phyloP scores from a whole-genome alignment of 2,797 vertebrate genomes.

The Syngnathus acus region DNA sequence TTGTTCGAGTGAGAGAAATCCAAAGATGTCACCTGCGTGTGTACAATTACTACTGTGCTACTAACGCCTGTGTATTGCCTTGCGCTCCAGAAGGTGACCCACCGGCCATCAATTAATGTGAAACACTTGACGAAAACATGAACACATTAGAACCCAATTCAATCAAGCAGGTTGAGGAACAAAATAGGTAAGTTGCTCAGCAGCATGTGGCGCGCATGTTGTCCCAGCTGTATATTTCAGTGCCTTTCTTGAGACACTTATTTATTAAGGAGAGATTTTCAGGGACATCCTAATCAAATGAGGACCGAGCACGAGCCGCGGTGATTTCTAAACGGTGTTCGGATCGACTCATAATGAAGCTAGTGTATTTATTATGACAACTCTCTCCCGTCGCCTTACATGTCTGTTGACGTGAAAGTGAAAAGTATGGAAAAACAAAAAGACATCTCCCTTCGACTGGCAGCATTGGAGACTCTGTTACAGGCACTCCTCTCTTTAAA shows the following conservation, averaged over 20 bases:
- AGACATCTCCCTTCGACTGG: background rate
- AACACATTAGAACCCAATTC: constrained; percentile 22
- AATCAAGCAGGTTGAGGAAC: background rate
- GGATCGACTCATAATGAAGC: constrained; percentile 10
- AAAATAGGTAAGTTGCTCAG: background rate
- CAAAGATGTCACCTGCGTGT: constrained; percentile 20
- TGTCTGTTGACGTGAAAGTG: background rate
- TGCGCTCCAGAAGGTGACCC: constrained; percentile 39
- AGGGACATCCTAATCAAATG: constrained; percentile 55
- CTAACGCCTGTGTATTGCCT: constrained; percentile 35
- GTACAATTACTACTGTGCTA: constrained; percentile 62
- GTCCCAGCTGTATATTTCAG: constrained; percentile 60
- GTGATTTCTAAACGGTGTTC: constrained; percentile 38
- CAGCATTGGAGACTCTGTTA: background rate
- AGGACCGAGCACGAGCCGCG: constrained; percentile 47
- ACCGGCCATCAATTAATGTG: constrained; percentile 47
- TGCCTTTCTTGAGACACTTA: constrained; percentile 66
- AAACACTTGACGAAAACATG: constrained; percentile 56
- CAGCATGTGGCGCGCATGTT: constrained; percentile 16
- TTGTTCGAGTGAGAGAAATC: constrained; percentile 31
- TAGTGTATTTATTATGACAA: constrained; percentile 49
- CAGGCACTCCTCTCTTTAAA: background rate
- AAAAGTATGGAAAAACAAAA: background rate
- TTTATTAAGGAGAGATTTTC: constrained; percentile 65
- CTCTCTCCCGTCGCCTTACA: background rate